phyloP scores from a whole-genome alignment of 53 echinoderm and acorn worm species.

The Holothuria leucospilota region DNA sequence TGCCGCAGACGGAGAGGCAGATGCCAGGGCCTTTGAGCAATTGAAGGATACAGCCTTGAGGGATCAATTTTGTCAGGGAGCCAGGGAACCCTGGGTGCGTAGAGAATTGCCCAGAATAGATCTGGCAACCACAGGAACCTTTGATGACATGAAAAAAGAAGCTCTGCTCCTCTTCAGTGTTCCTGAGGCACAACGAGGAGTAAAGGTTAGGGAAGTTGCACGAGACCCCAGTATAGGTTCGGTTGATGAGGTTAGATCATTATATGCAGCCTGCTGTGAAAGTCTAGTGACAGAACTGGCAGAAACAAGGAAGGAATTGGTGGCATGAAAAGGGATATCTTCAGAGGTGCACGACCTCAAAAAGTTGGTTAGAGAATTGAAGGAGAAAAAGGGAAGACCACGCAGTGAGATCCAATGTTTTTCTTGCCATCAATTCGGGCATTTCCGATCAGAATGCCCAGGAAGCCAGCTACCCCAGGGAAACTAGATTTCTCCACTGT shows the following conservation, averaged over 20 bases:
- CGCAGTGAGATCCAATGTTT: background rate
- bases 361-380: background rate
- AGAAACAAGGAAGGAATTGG: conserved; percentile 1
- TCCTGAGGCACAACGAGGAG: background rate
- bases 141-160: conserved; percentile 40
- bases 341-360: background rate
- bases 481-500: conserved; percentile 23
- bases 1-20: conserved; percentile 26
- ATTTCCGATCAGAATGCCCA: background rate
- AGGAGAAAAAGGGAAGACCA: background rate
- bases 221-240: background rate
- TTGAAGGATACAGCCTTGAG: conserved; percentile 31
- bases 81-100: conserved; percentile 16
- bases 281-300: background rate
- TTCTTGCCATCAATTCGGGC: background rate
- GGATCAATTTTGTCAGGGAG: conserved; percentile 33
- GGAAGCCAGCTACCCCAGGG: background rate
- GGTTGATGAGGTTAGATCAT: background rate
- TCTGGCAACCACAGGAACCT: conserved; percentile 51
- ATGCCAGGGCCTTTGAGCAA: conserved; percentile 33
- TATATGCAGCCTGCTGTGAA: background rate
- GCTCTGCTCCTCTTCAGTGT: conserved; percentile 41
- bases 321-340: background rate
- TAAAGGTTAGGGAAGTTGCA: background rate
- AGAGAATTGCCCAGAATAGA: conserved; percentile 34